A percentile compares a stretch with the other conserved stretches of the same genome.
Evolutionary conservation across 2,113 vertebrate species (phyloP).

Genomic region (Pholis gunnellus): DNA sequence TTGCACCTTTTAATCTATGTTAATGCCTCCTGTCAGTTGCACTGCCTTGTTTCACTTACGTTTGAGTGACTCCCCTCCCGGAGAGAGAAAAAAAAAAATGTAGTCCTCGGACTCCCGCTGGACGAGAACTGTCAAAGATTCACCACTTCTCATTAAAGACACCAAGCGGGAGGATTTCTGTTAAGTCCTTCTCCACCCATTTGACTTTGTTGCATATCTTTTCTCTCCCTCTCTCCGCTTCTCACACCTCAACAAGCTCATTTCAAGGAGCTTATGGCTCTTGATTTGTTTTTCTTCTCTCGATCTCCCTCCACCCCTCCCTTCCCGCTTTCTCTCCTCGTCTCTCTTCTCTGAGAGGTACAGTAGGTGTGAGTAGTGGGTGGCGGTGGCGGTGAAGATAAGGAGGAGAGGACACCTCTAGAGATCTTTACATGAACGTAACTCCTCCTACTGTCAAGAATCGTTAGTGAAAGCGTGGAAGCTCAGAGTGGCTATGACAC

Average conservation of each 20-base stretch:
- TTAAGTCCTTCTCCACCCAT: constrained; percentile 44
- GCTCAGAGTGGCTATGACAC: constrained; percentile 35
- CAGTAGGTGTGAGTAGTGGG: constrained; percentile 76
- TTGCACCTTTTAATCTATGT: constrained; percentile 37
- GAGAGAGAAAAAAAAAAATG: constrained; percentile 7
- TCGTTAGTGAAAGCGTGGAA: constrained; percentile 39
- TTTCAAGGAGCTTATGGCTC: constrained; percentile 75
- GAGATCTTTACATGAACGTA: constrained; percentile 61
- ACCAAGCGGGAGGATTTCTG: constrained; percentile 49
- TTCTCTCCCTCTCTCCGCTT: constrained; percentile 43
- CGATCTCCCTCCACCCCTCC: constrained; percentile 46
- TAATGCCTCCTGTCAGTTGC: constrained; percentile 43
- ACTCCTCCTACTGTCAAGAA: constrained; percentile 70
- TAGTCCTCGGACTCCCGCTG: constrained; percentile 49
- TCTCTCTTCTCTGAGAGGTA: constrained; percentile 71
- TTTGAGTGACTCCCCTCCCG: constrained; percentile 39
- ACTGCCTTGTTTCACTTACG: constrained; percentile 44
- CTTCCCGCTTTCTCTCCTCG: constrained; percentile 51
- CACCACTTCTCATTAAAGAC: constrained; percentile 55
- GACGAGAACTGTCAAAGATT: constrained; percentile 61
- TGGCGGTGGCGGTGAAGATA: constrained; percentile 51
- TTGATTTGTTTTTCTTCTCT: constrained; percentile 74
- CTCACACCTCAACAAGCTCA: constrained; percentile 75
- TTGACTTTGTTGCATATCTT: constrained; percentile 50
- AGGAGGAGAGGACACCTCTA: constrained; percentile 58